These are phyloP conservation scores for Phalacrocorax brasilianus DNA, from an alignment of 2,113 vertebrate genomes.

Conservation along the genomic window DNA sequence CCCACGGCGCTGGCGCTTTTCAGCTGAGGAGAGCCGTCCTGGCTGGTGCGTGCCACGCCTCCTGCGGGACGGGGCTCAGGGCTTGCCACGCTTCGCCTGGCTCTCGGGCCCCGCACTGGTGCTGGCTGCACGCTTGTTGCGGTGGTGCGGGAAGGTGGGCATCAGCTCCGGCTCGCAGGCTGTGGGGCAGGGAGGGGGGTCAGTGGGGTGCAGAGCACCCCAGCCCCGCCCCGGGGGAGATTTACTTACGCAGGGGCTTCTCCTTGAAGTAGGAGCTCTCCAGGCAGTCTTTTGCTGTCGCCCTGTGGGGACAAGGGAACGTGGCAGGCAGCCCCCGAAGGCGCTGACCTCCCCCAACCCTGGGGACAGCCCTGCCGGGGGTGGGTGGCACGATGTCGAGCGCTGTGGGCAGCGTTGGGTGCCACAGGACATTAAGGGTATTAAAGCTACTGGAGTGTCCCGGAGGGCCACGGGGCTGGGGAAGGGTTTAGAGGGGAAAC, in stretches of 20 bases:
- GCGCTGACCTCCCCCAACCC: neutral
- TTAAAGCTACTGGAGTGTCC: too few relatives aligned
- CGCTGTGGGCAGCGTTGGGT: too few relatives aligned
- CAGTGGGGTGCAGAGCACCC: neutral
- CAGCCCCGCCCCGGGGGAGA: rapidly evolving
- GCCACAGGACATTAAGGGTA: too few relatives aligned
- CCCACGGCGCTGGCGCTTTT: rapidly evolving
- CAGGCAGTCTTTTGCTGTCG: constrained; percentile 86
- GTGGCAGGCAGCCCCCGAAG: too few relatives aligned
- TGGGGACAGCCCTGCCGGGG: neutral
- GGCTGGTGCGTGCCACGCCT: rapidly evolving
- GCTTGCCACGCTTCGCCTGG: constrained; percentile 81
- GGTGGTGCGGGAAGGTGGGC: constrained; percentile 97
- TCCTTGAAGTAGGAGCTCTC: constrained; percentile 99
- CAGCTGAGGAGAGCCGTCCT: neutral
- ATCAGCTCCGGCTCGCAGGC: constrained; percentile 96
- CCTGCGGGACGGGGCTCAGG: constrained; percentile 40
- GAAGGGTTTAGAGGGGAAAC: too few relatives aligned
- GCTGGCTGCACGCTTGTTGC: constrained; percentile 81
- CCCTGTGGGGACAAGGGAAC: constrained; percentile 61
- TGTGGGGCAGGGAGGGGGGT: neutral
- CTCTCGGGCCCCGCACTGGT: constrained; percentile 16
- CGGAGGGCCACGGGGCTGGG: too few relatives aligned
- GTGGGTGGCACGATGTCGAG: too few relatives aligned
- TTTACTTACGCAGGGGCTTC: constrained; percentile 91